These are phyloP conservation scores for Zaprionus ghesquierei DNA, from an alignment of 1,140 invertebrate genomes.

Conservation along the genomic window DNA sequence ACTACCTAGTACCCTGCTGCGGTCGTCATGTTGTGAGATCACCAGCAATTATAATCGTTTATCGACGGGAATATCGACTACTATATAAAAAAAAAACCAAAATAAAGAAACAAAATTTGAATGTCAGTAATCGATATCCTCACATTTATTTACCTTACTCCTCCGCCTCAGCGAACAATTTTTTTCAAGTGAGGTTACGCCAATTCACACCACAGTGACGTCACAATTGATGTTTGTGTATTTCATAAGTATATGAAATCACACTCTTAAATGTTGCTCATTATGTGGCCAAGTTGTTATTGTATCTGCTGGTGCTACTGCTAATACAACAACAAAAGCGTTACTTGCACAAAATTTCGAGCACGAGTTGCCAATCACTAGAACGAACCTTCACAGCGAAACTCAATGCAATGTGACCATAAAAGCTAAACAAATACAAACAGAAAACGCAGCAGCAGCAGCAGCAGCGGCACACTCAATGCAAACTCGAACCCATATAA, in stretches of 20 bases:
- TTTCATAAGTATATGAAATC: constrained; percentile 34
- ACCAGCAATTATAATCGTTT: background rate
- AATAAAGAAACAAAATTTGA: background rate
- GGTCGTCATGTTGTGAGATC: background rate
- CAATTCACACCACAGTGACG: constrained; percentile 8
- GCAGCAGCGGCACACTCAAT: constrained; percentile 27
- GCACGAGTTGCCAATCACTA: constrained; percentile 47
- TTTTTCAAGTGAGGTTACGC: background rate
- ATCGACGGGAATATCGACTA: background rate
- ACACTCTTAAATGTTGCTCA: constrained; percentile 11
- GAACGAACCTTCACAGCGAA: constrained; percentile 38
- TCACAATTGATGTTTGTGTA: constrained; percentile 11
- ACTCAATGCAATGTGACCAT: constrained; percentile 60
- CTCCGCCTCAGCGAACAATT: background rate
- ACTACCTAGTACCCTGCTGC: background rate
- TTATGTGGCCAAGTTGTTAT: constrained; percentile 4
- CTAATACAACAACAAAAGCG: background rate
- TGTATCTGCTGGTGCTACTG: background rate
- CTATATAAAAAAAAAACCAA: background rate
- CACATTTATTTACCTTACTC: background rate
- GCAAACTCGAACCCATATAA: constrained; percentile 47
- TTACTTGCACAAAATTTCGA: constrained; percentile 56
- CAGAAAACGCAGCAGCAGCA: constrained; percentile 9
- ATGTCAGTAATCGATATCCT: background rate
- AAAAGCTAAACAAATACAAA: constrained; percentile 44